Base-by-base conservation (phyloP, 1,140 invertebrate species). In the Linepithema humile region DNA sequence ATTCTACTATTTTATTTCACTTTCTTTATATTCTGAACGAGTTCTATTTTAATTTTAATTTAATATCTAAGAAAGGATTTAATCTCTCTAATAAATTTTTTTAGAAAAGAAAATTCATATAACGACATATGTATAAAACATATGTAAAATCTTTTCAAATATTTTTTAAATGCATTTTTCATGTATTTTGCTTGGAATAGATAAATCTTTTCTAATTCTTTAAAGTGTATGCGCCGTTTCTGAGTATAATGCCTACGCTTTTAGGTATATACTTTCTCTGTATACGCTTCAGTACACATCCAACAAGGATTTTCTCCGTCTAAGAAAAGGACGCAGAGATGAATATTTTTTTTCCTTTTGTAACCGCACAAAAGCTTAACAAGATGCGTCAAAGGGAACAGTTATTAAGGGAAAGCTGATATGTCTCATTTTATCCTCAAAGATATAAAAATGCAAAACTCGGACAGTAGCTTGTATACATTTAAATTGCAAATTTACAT, bases 401-500 rank as follows among this genome's bases (percentile, higher is more conserved):
- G 20, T 77, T 50, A 77, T 77, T 38, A 64, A 7, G 32, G 32
- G 43, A 65, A 77, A 9, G 0, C 38, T 20, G 15, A 65, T 38
- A 53, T 38, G 60, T 77, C 32, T 65, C 43, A 65, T 65, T 77
- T 77, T 65, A 9, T 53, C 17, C 43, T n/a, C 43, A 9, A 65
- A 65, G 9, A 77, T 38, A 82, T 59, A 55, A 57, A 69, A 72
- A 69, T 72, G 65, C 53, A 73, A 43, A 72, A n/a, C 17, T 57
- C 17, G 20, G 2, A 10, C 50, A 43, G 38, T 32, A n/a, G 59
- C 43, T 65, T 77, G 20, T 77, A 77, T 77, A 77, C 15, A 77
- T 77, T 77, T 77, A 77, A 77, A 77, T 77, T 65, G 65, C 32
- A 20, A 50, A 77, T 65, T 64, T 64, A 29, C 72, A 62, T 62